phyloP scores from a whole-genome alignment of 2,888 invertebrate genomes.

The Protophormia terraenovae region DNA sequence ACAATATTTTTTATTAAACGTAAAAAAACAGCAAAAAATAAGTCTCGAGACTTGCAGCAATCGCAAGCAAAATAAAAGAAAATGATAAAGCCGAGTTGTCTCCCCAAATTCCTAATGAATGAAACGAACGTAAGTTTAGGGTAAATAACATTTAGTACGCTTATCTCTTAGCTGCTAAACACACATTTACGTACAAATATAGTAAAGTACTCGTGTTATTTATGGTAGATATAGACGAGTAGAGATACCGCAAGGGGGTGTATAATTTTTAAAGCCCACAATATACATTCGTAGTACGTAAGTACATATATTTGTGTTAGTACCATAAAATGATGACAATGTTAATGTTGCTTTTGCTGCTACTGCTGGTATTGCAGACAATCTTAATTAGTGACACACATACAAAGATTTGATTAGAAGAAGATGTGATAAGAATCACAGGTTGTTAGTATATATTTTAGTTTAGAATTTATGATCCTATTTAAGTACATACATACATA shows the following conservation, averaged over 20 bases:
- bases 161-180: conserved; percentile 31
- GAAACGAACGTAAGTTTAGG: conserved; percentile 60
- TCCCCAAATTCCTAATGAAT: conserved; percentile 74
- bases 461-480: background rate
- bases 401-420: background rate
- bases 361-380: background rate
- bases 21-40: conserved; percentile 50
- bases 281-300: background rate
- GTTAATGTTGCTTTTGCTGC: background rate
- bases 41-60: conserved; percentile 69
- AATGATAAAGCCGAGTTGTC: conserved; percentile 76
- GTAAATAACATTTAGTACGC: conserved; percentile 37
- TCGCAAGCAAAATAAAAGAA: conserved; percentile 59
- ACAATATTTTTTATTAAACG: conserved; percentile 39
- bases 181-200: background rate
- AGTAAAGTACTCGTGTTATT: background rate
- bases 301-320: background rate
- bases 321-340: background rate
- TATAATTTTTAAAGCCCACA: background rate
- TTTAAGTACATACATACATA: no score
- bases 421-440: conserved; percentile 23
- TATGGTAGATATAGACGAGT: background rate
- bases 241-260: background rate
- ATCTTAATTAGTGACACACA: background rate
- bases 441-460: background rate